Conservation (phyloP, 2,888 invertebrate genomes). For the Stenodera caucasica region DNA sequence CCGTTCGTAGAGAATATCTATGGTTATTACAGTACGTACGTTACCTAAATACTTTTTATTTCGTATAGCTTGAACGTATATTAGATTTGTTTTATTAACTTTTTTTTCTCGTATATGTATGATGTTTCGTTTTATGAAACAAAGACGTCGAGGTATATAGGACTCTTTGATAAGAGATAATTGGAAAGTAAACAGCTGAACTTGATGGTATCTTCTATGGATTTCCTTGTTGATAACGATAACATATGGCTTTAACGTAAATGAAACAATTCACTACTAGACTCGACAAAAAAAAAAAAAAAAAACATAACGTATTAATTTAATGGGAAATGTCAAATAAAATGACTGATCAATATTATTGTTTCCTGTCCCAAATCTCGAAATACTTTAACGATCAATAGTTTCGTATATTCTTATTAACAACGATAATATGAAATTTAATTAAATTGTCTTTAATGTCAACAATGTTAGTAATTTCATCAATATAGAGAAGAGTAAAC, state of each 20-base stretch:
- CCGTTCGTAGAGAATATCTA: not conserved
- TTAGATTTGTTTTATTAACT: not conserved
- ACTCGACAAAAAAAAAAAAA: not conserved
- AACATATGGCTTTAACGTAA: not conserved
- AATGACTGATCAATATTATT: not conserved
- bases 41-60: not conserved
- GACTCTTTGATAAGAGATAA: conserved; percentile 1
- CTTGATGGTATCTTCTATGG: not conserved
- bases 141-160: not conserved
- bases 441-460: not conserved
- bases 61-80: not conserved
- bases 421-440: too few relatives aligned
- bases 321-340: not conserved
- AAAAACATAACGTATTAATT: not conserved
- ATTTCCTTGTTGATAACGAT: not conserved
- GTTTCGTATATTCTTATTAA: too few relatives aligned
- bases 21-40: not conserved
- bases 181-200: conserved; percentile 5
- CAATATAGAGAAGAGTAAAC: not conserved
- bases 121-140: conserved; percentile 2
- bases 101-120: not conserved
- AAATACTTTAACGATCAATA: too few relatives aligned
- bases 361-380: not conserved
- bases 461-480: conserved; percentile 1
- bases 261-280: not conserved